Evolutionary conservation across 2,113 vertebrate species (phyloP).

Genomic region (Fregata magnificens): DNA sequence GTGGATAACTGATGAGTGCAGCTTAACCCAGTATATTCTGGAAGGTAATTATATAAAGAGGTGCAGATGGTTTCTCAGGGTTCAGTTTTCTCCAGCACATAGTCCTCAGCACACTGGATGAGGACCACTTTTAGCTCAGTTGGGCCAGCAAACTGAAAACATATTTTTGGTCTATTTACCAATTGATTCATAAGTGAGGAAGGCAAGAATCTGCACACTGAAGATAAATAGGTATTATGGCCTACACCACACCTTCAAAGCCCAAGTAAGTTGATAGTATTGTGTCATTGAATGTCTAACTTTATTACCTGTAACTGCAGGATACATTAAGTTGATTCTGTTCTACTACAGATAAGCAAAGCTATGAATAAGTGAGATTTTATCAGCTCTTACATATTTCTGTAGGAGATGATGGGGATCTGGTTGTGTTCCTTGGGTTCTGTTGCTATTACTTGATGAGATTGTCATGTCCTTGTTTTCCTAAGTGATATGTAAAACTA

Average conservation of each 20-base stretch:
- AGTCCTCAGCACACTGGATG: neutral
- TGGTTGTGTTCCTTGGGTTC: neutral
- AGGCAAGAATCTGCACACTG: neutral
- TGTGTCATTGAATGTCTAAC: neutral
- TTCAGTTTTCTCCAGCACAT: neutral
- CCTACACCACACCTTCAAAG: neutral
- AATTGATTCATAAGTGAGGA: neutral
- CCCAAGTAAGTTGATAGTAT: neutral
- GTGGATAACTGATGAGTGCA: neutral
- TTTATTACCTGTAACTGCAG: neutral
- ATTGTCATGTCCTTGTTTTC: neutral
- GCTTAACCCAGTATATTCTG: neutral
- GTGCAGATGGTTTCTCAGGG: neutral
- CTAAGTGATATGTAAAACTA: neutral
- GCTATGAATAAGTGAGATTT: neutral
- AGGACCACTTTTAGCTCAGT: neutral
- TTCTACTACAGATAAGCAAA: neutral
- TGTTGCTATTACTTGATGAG: neutral
- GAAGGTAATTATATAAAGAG: neutral
- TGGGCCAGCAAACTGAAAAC: neutral
- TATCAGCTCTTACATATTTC: neutral
- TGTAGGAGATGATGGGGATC: neutral
- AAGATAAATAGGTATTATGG: neutral
- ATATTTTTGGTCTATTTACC: neutral
- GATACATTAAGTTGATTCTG: neutral